phyloP scores from a whole-genome alignment of 2,797 vertebrate genomes.

The Poeciliopsis turneri region DNA sequence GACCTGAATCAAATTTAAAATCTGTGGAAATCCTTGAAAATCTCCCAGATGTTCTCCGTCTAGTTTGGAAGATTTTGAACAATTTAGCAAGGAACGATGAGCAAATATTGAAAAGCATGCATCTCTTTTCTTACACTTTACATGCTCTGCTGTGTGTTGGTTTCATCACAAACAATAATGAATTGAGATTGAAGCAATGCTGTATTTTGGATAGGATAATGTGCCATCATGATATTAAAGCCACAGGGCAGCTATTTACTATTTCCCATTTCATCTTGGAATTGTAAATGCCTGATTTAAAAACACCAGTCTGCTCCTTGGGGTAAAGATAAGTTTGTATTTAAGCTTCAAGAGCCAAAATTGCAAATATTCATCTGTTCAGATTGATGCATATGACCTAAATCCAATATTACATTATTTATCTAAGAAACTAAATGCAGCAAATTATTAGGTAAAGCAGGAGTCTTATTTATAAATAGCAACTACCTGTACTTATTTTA shows the following conservation, averaged over 20 bases:
- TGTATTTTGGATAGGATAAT: not conserved
- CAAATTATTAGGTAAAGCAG: not conserved
- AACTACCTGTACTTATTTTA: not conserved
- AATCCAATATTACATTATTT: not conserved
- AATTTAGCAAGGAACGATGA: not conserved
- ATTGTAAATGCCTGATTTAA: not conserved
- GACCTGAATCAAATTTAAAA: not conserved
- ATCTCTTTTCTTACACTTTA: not conserved
- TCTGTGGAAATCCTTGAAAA: not conserved
- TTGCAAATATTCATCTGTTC: not conserved
- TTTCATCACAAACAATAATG: not conserved
- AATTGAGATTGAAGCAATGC: not conserved
- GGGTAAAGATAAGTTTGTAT: not conserved
- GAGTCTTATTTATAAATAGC: not conserved
- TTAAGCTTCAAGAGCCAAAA: not conserved
- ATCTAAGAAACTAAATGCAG: not conserved
- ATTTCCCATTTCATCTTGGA: not conserved
- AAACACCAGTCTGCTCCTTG: not conserved
- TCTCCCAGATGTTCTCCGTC: not conserved
- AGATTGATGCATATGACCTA: not conserved
- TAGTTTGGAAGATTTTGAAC: not conserved
- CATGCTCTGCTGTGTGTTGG: not conserved
- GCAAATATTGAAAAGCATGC: not conserved
- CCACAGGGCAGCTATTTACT: not conserved
- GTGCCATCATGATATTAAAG: not conserved